Percentiles rank a stretch among this genome's conserved stretches.
Evolutionary conservation across 2,888 invertebrate genomes (phyloP).

Genomic region (Notodonta dromedarius): DNA sequence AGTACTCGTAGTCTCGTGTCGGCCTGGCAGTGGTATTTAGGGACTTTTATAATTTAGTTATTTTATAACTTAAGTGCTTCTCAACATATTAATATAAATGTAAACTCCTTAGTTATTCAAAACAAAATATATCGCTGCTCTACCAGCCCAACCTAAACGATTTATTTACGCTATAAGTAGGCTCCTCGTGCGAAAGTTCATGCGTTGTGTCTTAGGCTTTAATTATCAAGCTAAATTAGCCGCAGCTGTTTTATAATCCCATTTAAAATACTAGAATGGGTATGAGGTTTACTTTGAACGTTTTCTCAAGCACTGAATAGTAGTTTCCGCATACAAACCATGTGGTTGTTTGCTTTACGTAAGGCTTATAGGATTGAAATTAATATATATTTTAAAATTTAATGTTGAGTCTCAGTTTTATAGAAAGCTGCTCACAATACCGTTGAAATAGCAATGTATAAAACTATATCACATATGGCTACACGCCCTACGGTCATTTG

Average conservation of each 20-base stretch:
- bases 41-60: neutral
- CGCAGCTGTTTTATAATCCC: conserved; percentile 33
- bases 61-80: too few relatives aligned
- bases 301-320: neutral
- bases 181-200: conserved; percentile 52
- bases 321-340: neutral
- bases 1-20: neutral
- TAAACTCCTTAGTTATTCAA: too few relatives aligned
- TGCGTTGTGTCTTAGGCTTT: conserved; percentile 45
- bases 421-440: too few relatives aligned
- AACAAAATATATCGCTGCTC: conserved; percentile 1
- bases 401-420: too few relatives aligned
- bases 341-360: conserved; percentile 6
- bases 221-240: conserved; percentile 52
- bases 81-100: too few relatives aligned
- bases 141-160: conserved; percentile 33
- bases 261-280: conserved; percentile 16
- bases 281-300: neutral
- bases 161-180: conserved; percentile 37
- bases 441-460: too few relatives aligned
- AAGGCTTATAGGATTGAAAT: too few relatives aligned
- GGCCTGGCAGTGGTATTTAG: neutral
- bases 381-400: too few relatives aligned
- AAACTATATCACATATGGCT: neutral
- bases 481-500: neutral